Percentiles rank a stretch among this genome's conserved stretches.
Conservation (phyloP, 2,888 invertebrate species). For the Oscheius sp. region DNA sequence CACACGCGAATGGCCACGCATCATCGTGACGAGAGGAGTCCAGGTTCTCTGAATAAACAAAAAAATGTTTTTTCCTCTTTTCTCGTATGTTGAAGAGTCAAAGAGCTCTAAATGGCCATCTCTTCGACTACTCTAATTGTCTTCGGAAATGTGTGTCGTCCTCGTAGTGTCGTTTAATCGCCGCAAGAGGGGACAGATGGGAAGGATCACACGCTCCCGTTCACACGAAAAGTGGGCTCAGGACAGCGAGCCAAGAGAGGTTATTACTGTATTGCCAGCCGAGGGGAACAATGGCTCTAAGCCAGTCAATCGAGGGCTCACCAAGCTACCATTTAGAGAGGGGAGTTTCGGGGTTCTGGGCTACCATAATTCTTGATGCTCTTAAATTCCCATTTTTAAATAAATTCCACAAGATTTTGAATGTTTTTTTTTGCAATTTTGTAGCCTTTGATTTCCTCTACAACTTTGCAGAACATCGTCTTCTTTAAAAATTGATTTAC, state of each 20-base stretch:
- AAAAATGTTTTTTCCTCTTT: not conserved
- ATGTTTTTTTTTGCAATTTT: too few species aligned
- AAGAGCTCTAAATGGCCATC: too few species aligned
- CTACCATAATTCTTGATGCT: too few species aligned
- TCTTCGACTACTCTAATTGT: slow-evolving; percentile 18
- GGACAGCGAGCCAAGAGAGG: not conserved
- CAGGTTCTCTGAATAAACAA: not conserved
- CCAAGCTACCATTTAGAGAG: not conserved
- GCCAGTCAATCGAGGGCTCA: not conserved
- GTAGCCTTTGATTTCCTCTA: too few species aligned
- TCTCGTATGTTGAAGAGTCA: not conserved
- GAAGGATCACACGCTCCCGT: slow-evolving; percentile 25
- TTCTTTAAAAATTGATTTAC: too few species aligned
- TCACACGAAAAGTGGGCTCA: slow-evolving; percentile 29
- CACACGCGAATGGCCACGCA: slow-evolving; percentile 28
- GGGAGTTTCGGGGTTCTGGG: not conserved
- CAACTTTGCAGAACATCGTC: too few species aligned
- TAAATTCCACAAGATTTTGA: too few species aligned
- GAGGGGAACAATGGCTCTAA: not conserved
- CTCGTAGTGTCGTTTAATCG: slow-evolving; percentile 27
- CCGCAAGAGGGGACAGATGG: slow-evolving; percentile 22
- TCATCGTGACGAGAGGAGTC: slow-evolving; percentile 4
- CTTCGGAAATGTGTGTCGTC: slow-evolving; percentile 28
- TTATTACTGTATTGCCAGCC: not conserved
- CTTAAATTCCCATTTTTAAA: too few species aligned